Percentiles rank a stretch among this genome's conserved stretches.
phyloP scores from a whole-genome alignment of 2,113 vertebrate species.

The Nothocercus julius region DNA sequence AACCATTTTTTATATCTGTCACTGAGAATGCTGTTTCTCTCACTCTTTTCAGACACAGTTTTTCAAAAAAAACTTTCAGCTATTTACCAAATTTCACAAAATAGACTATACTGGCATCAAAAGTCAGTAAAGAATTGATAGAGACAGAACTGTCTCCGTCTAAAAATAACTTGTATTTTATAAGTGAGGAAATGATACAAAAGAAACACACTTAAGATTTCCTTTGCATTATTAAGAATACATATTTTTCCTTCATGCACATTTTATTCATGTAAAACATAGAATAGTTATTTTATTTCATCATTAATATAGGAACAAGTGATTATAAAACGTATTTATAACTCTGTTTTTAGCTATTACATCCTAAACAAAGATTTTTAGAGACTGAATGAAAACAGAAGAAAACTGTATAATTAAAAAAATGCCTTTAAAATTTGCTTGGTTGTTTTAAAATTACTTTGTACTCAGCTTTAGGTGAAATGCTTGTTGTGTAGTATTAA shows the following conservation, averaged over 20 bases:
- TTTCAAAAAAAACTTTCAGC: not conserved
- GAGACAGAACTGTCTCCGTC: not conserved
- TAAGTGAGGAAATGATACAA: not conserved
- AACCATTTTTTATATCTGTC: not conserved
- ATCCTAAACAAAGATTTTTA: not conserved
- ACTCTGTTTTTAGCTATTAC: not conserved
- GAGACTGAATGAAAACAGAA: not conserved
- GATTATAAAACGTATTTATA: not conserved
- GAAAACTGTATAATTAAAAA: not conserved
- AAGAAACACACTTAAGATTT: not conserved
- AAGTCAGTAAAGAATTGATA: not conserved
- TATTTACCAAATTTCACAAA: not conserved
- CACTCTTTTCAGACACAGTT: not conserved
- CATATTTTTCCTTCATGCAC: not conserved
- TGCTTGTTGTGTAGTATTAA: not conserved
- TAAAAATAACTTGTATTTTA: not conserved
- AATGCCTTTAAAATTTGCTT: not conserved
- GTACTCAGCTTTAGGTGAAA: not conserved
- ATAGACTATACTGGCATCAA: not conserved
- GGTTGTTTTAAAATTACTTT: not conserved
- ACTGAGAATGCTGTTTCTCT: not conserved
- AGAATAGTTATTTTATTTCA: not conserved
- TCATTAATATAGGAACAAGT: not conserved
- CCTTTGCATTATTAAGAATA: not conserved
- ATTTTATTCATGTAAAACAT: not conserved